Evolutionary conservation across 1,140 invertebrate species (phyloP).

Genomic region (Bombus confusus): DNA sequence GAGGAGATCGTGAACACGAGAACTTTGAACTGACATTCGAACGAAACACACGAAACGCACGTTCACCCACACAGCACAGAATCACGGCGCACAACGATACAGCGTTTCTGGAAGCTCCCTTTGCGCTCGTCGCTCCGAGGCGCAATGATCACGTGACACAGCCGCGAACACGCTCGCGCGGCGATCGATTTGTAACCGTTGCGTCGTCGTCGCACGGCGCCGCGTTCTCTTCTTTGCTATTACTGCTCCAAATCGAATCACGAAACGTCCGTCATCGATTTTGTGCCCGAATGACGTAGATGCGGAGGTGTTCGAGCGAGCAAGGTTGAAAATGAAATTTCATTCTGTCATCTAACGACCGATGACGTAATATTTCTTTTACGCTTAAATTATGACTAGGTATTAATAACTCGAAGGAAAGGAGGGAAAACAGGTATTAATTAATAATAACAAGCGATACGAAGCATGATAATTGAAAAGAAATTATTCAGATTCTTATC

Average conservation of each 20-base stretch:
- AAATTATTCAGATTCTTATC: not conserved
- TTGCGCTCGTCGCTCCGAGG: not conserved
- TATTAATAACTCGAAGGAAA: not conserved
- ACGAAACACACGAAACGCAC: not conserved
- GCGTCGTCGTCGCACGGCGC: slow-evolving; percentile 34
- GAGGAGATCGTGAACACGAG: not conserved
- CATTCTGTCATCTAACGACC: not conserved
- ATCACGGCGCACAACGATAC: too few relatives aligned
- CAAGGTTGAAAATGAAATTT: not conserved
- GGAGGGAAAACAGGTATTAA: not conserved
- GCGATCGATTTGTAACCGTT: slow-evolving; percentile 50
- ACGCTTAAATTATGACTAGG: not conserved
- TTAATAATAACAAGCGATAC: not conserved
- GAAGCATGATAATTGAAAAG: not conserved
- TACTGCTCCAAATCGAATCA: not conserved
- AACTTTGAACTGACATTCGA: not conserved
- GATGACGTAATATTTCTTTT: not conserved
- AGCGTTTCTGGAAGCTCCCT: not conserved
- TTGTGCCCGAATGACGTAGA: not conserved
- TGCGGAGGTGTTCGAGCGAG: too few relatives aligned
- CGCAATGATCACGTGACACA: slow-evolving; percentile 50
- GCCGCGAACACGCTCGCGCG: not conserved
- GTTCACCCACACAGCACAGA: not conserved
- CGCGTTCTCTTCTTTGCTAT: not conserved
- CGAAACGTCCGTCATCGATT: not conserved